Percentiles rank a stretch among this genome's conserved stretches.
These are phyloP conservation scores for Linepithema humile DNA, from an alignment of 1,140 invertebrate species.

Conservation along the genomic window DNA sequence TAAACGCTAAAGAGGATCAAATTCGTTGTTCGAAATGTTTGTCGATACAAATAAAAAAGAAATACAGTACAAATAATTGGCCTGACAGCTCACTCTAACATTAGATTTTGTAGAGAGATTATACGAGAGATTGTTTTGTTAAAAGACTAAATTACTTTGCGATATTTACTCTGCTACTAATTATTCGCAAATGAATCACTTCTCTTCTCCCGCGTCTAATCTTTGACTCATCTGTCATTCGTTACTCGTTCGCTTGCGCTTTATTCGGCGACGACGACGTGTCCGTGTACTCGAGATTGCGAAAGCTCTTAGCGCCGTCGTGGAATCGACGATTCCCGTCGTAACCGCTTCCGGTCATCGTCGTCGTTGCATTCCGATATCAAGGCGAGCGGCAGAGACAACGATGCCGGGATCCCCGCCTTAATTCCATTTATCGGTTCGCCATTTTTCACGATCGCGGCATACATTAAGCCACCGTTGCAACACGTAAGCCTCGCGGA, in stretches of 20 bases:
- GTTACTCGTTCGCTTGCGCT: slow-evolving; percentile 8
- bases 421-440: slow-evolving; percentile 76
- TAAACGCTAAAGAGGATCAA: too few species aligned
- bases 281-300: slow-evolving; percentile 29
- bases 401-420: slow-evolving; percentile 54
- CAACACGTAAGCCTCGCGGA: slow-evolving; percentile 75
- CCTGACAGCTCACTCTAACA: too few species aligned
- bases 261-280: neutral
- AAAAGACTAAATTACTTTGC: neutral
- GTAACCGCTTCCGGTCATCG: neutral
- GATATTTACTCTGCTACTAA: neutral
- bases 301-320: slow-evolving; percentile 50
- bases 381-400: slow-evolving; percentile 49
- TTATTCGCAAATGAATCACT: neutral
- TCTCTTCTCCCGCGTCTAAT: neutral
- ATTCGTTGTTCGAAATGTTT: too few species aligned
- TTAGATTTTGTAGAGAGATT: too few species aligned
- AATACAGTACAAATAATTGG: too few species aligned
- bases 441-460: slow-evolving; percentile 74
- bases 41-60: too few species aligned
- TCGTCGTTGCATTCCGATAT: slow-evolving; percentile 41
- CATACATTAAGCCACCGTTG: slow-evolving; percentile 75
- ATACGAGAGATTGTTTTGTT: too few species aligned
- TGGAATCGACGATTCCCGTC: slow-evolving; percentile 28
- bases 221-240: neutral